Evolutionary conservation across 2,113 vertebrate genomes (phyloP).

Genomic region (Craseonycteris thonglongyai): DNA sequence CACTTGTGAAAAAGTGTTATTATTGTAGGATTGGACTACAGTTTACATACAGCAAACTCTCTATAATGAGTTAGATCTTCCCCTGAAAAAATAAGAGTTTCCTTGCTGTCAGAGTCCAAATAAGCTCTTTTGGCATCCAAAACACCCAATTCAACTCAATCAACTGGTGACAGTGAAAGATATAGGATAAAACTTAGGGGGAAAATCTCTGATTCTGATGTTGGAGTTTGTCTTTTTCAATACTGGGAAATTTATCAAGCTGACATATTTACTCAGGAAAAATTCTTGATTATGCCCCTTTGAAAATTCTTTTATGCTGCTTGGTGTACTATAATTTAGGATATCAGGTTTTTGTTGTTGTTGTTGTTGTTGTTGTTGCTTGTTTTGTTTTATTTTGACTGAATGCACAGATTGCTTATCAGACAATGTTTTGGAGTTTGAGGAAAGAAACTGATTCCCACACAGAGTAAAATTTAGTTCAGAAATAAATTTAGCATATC

Average conservation of each 20-base stretch:
- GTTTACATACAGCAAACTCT: background rate
- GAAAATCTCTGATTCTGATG: background rate
- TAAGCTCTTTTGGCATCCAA: background rate
- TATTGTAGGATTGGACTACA: background rate
- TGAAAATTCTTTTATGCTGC: constrained; percentile 29
- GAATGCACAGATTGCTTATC: constrained; percentile 29
- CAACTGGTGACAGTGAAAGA: background rate
- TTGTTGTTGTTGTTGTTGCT: too few species aligned
- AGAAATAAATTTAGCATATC: constrained; percentile 12
- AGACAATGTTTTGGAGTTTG: constrained; percentile 25
- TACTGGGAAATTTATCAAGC: background rate
- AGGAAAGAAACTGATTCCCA: constrained; percentile 31
- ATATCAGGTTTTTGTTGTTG: background rate
- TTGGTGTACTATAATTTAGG: background rate
- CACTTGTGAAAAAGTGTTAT: background rate
- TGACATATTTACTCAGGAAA: constrained; percentile 1
- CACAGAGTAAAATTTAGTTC: constrained; percentile 9
- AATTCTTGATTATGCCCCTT: background rate
- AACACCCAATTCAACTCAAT: background rate
- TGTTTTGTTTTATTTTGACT: background rate
- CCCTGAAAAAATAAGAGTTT: background rate
- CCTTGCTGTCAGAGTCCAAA: background rate
- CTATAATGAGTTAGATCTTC: background rate
- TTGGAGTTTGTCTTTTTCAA: background rate
- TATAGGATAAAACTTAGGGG: background rate